Percentiles rank a stretch among this genome's conserved stretches.
Conservation (phyloP, 1,140 invertebrate species). For the Bombus haemorrhoidalis region DNA sequence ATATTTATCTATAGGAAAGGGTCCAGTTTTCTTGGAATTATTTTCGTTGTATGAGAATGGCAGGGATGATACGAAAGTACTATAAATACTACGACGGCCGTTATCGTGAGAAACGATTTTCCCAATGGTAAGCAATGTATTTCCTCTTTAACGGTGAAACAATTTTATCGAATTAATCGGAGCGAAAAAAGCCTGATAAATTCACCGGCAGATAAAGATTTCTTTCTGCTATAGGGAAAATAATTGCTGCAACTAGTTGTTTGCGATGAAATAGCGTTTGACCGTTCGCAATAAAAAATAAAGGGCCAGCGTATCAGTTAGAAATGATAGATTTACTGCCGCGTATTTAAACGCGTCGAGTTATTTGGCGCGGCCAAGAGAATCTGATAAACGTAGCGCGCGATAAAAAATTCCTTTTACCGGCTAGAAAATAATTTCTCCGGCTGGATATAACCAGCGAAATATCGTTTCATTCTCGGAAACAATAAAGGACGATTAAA, state of each 20-base stretch:
- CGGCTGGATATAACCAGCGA: neutral
- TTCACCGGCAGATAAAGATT: neutral
- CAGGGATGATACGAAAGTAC: too few relatives aligned
- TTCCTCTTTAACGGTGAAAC: neutral
- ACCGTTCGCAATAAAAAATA: neutral
- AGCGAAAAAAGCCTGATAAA: neutral
- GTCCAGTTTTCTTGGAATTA: neutral
- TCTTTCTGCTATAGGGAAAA: neutral
- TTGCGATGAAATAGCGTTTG: neutral
- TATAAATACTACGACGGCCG: neutral
- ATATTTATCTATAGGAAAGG: neutral
- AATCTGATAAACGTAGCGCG: neutral
- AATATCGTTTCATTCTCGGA: neutral
- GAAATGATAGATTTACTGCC: constrained; percentile 16
- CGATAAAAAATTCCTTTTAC: constrained; percentile 9
- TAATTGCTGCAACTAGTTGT: neutral
- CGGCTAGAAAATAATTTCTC: constrained; percentile 1
- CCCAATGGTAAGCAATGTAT: neutral
- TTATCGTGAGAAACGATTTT: neutral
- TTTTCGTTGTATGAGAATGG: neutral
- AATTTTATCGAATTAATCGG: neutral
- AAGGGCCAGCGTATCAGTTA: neutral
- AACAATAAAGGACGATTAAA: neutral
- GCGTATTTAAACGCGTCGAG: constrained; percentile 16
- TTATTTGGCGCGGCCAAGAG: constrained; percentile 3